These are phyloP conservation scores for Betta splendens DNA, from an alignment of 2,797 vertebrate genomes.

Conservation along the genomic window DNA sequence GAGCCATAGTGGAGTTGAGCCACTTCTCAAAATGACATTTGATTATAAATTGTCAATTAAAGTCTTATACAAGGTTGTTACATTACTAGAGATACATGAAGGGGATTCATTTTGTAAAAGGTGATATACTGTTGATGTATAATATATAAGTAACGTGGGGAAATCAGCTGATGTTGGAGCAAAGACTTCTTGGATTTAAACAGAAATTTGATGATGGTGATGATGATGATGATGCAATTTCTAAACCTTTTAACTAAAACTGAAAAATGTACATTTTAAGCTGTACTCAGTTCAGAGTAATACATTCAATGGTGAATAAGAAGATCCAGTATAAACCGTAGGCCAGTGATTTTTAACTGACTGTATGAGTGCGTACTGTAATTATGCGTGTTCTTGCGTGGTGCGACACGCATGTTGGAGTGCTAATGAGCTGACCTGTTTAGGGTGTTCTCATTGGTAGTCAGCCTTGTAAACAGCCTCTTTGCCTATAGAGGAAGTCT, in stretches of 20 bases:
- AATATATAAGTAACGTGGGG: background rate
- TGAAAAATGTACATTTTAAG: no score
- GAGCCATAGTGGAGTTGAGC: background rate
- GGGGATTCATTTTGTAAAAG: no score
- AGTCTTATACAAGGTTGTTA: background rate
- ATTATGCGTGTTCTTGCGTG: background rate
- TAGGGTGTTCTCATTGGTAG: slow-evolving; percentile 42
- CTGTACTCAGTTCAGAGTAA: no score
- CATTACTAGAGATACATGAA: background rate
- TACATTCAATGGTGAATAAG: no score
- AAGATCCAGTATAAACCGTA: no score
- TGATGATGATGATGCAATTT: background rate
- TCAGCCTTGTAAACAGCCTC: slow-evolving; percentile 72
- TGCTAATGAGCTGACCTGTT: slow-evolving; percentile 8
- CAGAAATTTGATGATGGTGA: background rate
- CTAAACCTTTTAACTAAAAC: background rate
- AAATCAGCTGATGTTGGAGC: background rate
- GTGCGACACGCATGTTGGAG: background rate
- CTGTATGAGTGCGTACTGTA: no score
- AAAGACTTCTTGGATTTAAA: background rate
- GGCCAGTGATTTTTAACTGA: no score
- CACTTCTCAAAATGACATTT: slow-evolving; percentile 2
- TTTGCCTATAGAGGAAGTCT: slow-evolving; percentile 64
- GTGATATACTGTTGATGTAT: no score
- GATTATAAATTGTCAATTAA: background rate